Base-by-base conservation (phyloP, 2,888 invertebrate species). In the Vanessa cardui region DNA sequence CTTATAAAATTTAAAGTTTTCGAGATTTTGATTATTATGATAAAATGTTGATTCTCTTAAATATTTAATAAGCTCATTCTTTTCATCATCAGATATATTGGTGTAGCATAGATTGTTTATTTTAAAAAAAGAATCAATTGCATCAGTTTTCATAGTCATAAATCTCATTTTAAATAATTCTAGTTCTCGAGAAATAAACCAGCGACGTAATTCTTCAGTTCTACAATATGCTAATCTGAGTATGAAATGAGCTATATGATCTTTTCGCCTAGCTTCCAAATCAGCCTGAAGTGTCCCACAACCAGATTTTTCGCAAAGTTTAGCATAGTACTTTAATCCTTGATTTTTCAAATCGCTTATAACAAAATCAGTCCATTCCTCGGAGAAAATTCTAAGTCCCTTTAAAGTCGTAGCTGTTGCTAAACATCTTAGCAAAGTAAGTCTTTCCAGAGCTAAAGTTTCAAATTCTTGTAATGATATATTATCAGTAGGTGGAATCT, bases 201-300 rank as follows among this genome's bases (percentile, higher is more conserved):
- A 99, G 69, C 94, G 94, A 45, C 96, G 93, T 47, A 98, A 90
- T 66, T 99, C 98, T 74, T 97, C 96, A 26, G 96, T 96, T 78
- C 96, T 94, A 82, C 98, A 99, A 86, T 98, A 99, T 0, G 98
- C 98, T 67, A 99, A 87, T 66, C 99, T 94, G 4, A 99, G 92
- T 77, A 99, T 97, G 84, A 97, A 99, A 86, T 99, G 99, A 0
- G 99, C 98, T 62, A 99, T 94, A 79, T 97, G 96, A 87, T 99
- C 99, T 71, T 95, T 94, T 45, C 94, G 94, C 65, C 97, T 93
- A 1, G 95, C 94, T 80, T 95, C 94, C 54, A 95, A 82, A 79
- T 96, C 95, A 1, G 88, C 80, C 71, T 96, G 95, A 16, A 90
- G 90, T 50, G 93, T 93, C 8, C 91, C 89, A 76, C 89, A 93